Base-by-base conservation (phyloP, 1,140 invertebrate genomes). In the Lineus longissimus region DNA sequence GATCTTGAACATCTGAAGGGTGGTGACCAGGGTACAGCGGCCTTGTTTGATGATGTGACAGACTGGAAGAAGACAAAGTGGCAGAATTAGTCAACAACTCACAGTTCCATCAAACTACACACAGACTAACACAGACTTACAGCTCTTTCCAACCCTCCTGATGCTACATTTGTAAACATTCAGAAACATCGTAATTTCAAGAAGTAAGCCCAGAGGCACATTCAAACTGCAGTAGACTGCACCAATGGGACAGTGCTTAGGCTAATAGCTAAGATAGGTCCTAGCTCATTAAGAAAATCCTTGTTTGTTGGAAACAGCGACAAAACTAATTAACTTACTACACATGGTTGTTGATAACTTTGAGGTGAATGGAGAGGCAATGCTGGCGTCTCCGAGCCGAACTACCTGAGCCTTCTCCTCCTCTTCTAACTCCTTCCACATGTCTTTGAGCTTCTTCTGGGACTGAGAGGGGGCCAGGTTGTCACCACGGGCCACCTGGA, bases 1-100 rank as follows among this genome's bases (percentile, higher is more conserved):
- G 70, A 99, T 99, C 86, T 99, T 99, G 81, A 99, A 99, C 97
- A 99, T 99, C 83, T 99, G 97, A 43, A 99, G 83, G 0, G 97
- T 99, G 0, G 96, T 99, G 0, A 99, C 97, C 41, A 99, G 83
- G 0, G 97, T 99, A 81, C 97, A 99, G 36, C 97, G 87, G 4
- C 97, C 97, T 85, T 99, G 97, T 76, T 99, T 98, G 67, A 99
- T 98, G 25, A 99, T 93, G 81, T 98, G 94, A 75, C 95, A 98
- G 75, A 99, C 95, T 97, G 83, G 63, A 86, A 84, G 66, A 60
- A 68, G 64, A 70, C 64, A 70, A 27, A 41, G 54, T 62, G 62
- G 47, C 27, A 60, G 4, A 36, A 60, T 66, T 4, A 15, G 33
- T 36, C 15, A 36, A 36, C 4, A 17, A 23, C n/a, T 62, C 43